Conservation (phyloP, 2,888 invertebrate species). For the Dasypolia templi region DNA sequence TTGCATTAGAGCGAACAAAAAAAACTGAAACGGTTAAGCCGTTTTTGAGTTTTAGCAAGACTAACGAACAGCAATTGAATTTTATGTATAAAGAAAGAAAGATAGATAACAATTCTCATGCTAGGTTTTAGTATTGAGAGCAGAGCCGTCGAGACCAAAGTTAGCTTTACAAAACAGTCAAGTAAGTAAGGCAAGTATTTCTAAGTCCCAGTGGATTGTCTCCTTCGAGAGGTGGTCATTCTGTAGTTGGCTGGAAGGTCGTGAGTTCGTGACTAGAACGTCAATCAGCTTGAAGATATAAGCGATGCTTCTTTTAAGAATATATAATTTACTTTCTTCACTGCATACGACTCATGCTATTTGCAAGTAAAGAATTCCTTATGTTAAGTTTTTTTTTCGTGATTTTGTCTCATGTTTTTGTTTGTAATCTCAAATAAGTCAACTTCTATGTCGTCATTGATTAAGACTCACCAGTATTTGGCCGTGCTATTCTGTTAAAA, state of each 20-base stretch:
- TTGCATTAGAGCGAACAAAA: no score
- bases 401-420: neutral
- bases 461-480: neutral
- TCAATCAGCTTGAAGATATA: constrained; percentile 51
- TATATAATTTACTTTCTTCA: constrained; percentile 13
- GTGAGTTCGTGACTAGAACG: constrained; percentile 64
- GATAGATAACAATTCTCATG: no score
- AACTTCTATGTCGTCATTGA: neutral
- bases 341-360: constrained; percentile 3
- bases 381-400: neutral
- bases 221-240: constrained; percentile 45
- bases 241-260: constrained; percentile 44
- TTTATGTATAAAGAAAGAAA: no score
- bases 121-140: neutral
- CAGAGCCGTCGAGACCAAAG: neutral
- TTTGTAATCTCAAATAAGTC: neutral
- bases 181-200: constrained; percentile 2
- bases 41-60: no score
- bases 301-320: constrained; percentile 23
- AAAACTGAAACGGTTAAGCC: no score
- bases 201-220: constrained; percentile 36
- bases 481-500: neutral
- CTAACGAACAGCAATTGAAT: no score
- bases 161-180: neutral
- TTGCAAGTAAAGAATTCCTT: neutral